Conservation (phyloP, 2,888 invertebrate species). For the Tetramorium bicarinatum region DNA sequence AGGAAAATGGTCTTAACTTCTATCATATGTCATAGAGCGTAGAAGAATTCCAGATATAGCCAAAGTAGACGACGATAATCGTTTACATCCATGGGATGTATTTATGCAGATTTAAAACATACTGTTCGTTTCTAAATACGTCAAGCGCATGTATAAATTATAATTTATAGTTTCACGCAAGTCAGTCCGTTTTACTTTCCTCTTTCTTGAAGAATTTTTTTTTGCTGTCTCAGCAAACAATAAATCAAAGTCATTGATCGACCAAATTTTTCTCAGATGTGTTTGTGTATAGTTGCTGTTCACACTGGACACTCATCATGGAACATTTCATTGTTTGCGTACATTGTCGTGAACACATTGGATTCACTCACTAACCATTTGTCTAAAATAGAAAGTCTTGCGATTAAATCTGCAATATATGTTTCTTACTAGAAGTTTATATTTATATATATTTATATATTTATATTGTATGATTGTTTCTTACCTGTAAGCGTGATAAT, state of each 20-base stretch:
- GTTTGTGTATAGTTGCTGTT: conserved; percentile 70
- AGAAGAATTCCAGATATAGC: conserved; percentile 82
- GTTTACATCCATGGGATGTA: conserved; percentile 84
- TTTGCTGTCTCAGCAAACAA: conserved; percentile 77
- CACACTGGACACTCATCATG: conserved; percentile 76
- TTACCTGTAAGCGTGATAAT: neutral
- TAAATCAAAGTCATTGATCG: conserved; percentile 75
- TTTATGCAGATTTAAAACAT: conserved; percentile 77
- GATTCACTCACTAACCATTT: conserved; percentile 84
- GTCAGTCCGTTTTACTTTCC: conserved; percentile 67
- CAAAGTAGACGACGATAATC: conserved; percentile 78
- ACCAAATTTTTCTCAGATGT: conserved; percentile 63
- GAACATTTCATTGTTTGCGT: conserved; percentile 73
- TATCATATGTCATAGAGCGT: conserved; percentile 81
- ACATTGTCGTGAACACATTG: conserved; percentile 81
- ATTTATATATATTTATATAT: neutral
- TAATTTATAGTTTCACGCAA: conserved; percentile 76
- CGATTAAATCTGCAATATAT: neutral
- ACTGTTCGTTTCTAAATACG: conserved; percentile 79
- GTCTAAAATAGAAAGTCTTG: conserved; percentile 61
- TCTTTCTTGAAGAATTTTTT: conserved; percentile 70
- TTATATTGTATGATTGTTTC: neutral
- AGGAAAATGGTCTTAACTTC: conserved; percentile 84
- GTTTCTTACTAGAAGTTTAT: neutral
- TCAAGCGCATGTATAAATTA: conserved; percentile 79